Evolutionary conservation across 2,888 invertebrate genomes (phyloP), one percentile per base, ranked within the genome.

Genomic region (Leuctra nigra): DNA sequence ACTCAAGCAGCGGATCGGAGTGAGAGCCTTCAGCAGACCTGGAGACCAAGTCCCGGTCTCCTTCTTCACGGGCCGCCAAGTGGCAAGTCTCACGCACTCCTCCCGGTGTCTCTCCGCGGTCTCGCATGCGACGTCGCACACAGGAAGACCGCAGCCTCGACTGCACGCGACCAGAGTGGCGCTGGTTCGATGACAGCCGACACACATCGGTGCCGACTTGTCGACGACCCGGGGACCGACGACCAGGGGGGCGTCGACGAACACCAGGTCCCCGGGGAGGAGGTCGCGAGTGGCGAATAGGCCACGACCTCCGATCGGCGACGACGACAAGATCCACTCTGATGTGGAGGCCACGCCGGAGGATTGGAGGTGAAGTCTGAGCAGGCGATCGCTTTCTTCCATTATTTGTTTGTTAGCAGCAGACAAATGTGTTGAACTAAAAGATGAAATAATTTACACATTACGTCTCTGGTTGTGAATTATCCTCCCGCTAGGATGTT

Each of bases 211-310:
- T 16, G 77, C 69, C 33, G 73, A 72, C 56, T 66, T 67, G 53
- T 72, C 72, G 54, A 77, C 74, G 33, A 78, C 75, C 46, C 86
- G 78, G 0, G 87, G 87, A 0, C 90, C 89, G 53, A 80, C 70
- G 38, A 89, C 74, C 44, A 90, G 70, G 1, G 90, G 84, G 54
- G 74, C 75, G 68, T 90, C 90, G 13, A 77, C 75, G 66, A 84
- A 87, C 53, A 91, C 78, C 25, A 85, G 69, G 69, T 88, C 86
- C 36, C 87, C 86, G 25, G 75, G 68, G 56, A 72, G 69, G 39
- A 89, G 82, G 66, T 86, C 80, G 61, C 80, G 76, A 2, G 74
- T 78, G 16, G 88, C 85, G 63, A 88, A 78, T 1, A 90, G 68
- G 2, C 89, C 89, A 20, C 86, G 81, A 6, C 88, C 89, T 46